phyloP scores from a whole-genome alignment of 2,797 vertebrate species.

The Clarias platycephalus region DNA sequence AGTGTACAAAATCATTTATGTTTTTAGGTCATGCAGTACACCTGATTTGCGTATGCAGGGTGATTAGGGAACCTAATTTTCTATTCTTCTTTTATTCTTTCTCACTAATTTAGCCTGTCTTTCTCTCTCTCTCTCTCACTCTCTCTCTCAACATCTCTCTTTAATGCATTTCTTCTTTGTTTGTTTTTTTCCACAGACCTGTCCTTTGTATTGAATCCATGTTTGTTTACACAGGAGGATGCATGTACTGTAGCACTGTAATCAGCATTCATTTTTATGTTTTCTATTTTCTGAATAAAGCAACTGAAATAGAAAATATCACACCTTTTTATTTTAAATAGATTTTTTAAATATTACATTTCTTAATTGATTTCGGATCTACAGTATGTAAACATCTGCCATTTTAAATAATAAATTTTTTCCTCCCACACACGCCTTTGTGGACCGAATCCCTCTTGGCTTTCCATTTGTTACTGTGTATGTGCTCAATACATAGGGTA shows the following conservation, averaged over 20 bases:
- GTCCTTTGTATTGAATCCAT: background rate
- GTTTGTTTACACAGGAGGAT: background rate
- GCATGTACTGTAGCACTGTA: background rate
- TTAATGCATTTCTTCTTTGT: background rate
- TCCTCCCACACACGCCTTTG: background rate
- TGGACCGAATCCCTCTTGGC: background rate
- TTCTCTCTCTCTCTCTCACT: no score
- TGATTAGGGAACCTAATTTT: background rate
- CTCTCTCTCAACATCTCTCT: background rate
- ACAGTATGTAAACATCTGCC: background rate
- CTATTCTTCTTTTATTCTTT: background rate
- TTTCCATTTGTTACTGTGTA: background rate
- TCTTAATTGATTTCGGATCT: background rate
- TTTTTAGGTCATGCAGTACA: background rate
- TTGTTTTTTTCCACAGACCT: background rate
- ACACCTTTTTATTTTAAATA: background rate
- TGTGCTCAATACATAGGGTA: no score
- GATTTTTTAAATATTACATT: background rate
- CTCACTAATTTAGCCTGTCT: background rate
- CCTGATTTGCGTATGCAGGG: background rate
- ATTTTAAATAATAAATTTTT: background rate
- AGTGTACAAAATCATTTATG: background rate
- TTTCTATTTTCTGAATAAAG: background rate
- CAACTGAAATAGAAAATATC: background rate
- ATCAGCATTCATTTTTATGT: constrained; percentile 7